Evolutionary conservation across 2,888 invertebrate genomes (phyloP), one percentile per base, ranked within the genome.

Genomic region (Cheilosia urbana): DNA sequence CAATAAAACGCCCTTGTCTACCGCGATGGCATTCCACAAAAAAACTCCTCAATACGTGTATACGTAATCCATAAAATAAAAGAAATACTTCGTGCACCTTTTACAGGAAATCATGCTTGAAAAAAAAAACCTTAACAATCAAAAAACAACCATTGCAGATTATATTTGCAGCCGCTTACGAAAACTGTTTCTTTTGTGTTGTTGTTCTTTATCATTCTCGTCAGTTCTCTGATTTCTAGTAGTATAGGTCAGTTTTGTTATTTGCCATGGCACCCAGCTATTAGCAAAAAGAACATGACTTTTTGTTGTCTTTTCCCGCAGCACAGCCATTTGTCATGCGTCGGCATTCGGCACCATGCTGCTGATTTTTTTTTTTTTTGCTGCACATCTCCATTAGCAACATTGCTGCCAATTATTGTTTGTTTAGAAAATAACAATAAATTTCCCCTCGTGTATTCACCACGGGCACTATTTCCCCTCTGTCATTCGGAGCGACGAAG

Each of bases 201-300:
- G 11, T 63, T 24, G 19, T 55, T 57, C 19, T 62, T 27, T 4
- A 49, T 51, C 13, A 21, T 34, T 45, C 57, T 37, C 40, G 65
- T 24, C 21, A 34, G 13, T 69, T 68, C 49, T 51, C n/a, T 19
- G 55, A 65, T 80, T 69, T 60, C 75, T 65, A 66, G 24, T 85
- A 63, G 66, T 47, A 65, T 85, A 85, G 85, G 85, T 85, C 85
- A 85, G 85, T 81, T 81, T 19, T 77, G 63, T 81, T 76, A 63
- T 85, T 76, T 77, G 42, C 27, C 27, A 30, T 77, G 47, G 40
- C 53, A 77, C 40, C 47, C 68, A 63, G 19, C 55, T 49, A 72
- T 73, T 63, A 60, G 63, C 51, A 60, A 42, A 42, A 63, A 21
- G 1, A 62, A 62, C 27, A 63, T 65, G 57, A 37, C 69, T 37